Evolutionary conservation across 2,113 vertebrate species (phyloP).

Genomic region (Vulpes lagopus): DNA sequence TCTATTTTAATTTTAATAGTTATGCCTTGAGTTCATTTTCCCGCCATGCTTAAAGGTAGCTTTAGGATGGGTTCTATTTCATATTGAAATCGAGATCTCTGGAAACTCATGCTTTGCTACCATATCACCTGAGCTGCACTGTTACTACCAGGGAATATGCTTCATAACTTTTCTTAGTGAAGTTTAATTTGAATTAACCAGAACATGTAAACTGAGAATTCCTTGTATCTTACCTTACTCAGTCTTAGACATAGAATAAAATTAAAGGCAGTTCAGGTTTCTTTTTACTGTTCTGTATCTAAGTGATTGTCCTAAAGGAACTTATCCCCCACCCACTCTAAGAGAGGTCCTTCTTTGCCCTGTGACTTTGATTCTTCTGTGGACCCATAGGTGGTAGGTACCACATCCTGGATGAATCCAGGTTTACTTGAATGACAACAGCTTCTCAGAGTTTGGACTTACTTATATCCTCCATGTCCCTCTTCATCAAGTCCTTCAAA

Average conservation of each 20-base stretch:
- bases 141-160: not conserved
- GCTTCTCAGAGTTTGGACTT: not conserved
- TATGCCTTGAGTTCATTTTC: conserved; percentile 32
- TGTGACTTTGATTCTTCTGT: not conserved
- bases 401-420: not conserved
- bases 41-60: not conserved
- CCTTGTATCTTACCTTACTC: not conserved
- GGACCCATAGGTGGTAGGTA: not conserved
- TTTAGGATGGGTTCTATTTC: conserved; percentile 32
- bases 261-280: not conserved
- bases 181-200: conserved; percentile 39
- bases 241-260: conserved; percentile 2
- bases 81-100: not conserved
- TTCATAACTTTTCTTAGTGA: conserved; percentile 35
- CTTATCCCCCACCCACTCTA: not conserved
- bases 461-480: not conserved
- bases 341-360: not conserved
- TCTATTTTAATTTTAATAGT: conserved; percentile 49
- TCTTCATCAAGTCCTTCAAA: not conserved
- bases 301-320: not conserved
- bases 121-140: not conserved
- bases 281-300: not conserved
- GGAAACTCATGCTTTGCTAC: not conserved
- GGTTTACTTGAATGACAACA: not conserved
- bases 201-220: not conserved